A percentile compares a stretch with the other conserved stretches of the same genome.
These are phyloP conservation scores for Napeogenes inachia DNA, from an alignment of 2,888 invertebrate species.

Conservation along the genomic window DNA sequence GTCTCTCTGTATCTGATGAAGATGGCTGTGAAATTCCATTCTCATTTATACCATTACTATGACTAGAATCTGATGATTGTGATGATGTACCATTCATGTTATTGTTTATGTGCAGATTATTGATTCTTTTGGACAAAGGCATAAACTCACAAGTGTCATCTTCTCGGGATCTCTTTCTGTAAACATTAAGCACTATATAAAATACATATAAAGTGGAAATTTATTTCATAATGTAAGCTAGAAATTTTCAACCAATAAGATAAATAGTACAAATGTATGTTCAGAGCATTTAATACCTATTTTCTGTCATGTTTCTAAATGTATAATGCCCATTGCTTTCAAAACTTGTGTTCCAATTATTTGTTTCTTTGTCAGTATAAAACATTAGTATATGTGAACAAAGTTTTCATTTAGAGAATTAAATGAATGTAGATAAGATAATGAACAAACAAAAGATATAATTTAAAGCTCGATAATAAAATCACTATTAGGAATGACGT, in stretches of 20 bases:
- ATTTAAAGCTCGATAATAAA: constrained; percentile 3
- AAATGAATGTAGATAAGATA: background rate
- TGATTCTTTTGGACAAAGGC: constrained; percentile 93
- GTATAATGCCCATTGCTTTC: constrained; percentile 57
- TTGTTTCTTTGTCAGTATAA: constrained; percentile 48
- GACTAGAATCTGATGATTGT: constrained; percentile 53
- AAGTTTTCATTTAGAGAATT: background rate
- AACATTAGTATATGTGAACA: constrained; percentile 49
- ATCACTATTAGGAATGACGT: background rate
- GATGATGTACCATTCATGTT: constrained; percentile 50
- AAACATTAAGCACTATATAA: constrained; percentile 34
- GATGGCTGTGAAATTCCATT: constrained; percentile 56
- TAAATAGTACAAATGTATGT: background rate
- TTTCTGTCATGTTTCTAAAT: constrained; percentile 66
- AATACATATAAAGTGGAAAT: background rate
- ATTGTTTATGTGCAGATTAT: constrained; percentile 89
- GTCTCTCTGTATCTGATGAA: constrained; percentile 54
- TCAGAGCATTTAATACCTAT: constrained; percentile 49
- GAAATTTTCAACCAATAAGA: background rate
- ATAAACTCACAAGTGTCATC: constrained; percentile 89
- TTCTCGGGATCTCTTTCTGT: constrained; percentile 86
- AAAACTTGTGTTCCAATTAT: constrained; percentile 52
- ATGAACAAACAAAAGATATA: constrained; percentile 16
- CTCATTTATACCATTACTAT: constrained; percentile 52
- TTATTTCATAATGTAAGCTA: too few relatives aligned